A percentile compares a stretch with the other conserved stretches of the same genome.
Conservation (phyloP, 2,113 vertebrate genomes). For the Ptyas mucosa region DNA sequence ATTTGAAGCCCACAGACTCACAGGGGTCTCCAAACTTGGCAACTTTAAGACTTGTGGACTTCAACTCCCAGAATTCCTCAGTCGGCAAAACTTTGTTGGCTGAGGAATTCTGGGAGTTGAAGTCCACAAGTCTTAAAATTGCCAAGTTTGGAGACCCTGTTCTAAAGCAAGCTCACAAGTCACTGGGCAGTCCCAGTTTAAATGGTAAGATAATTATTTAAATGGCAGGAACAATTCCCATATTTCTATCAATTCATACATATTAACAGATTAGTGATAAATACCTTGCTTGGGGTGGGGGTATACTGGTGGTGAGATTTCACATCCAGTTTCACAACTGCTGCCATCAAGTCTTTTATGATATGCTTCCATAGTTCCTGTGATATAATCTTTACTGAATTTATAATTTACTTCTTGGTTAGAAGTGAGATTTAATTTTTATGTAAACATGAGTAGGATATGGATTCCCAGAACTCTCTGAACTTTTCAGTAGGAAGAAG, state of each 20-base stretch:
- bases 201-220: not conserved
- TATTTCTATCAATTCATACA: not conserved
- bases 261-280: not conserved
- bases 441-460: not conserved
- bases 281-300: not conserved
- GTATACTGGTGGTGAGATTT: not conserved
- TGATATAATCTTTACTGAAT: not conserved
- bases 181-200: not conserved
- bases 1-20: not conserved
- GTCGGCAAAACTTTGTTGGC: too few relatives aligned
- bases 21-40: too few relatives aligned
- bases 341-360: not conserved
- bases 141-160: too few relatives aligned
- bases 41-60: too few relatives aligned
- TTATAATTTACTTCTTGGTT: not conserved
- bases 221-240: not conserved
- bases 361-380: not conserved
- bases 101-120: too few relatives aligned
- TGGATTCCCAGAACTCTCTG: not conserved
- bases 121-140: too few relatives aligned
- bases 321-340: not conserved
- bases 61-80: too few relatives aligned
- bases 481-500: not conserved
- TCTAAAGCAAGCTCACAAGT: too few relatives aligned
- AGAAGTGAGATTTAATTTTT: not conserved